Conservation (phyloP, 2,113 vertebrate species). For the Antigone vipio region DNA sequence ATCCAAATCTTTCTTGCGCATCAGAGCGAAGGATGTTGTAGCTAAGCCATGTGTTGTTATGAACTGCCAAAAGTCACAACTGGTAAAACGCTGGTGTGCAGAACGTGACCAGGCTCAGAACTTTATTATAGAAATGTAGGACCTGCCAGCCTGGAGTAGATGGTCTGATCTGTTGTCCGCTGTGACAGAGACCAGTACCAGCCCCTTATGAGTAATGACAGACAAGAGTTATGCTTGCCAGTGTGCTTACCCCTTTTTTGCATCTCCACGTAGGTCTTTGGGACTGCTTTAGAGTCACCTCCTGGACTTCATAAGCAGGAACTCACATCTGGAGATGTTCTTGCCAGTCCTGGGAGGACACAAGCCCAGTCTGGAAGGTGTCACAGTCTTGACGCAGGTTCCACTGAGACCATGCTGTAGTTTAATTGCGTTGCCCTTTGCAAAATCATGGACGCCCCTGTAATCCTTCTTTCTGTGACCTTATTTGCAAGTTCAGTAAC, state of each 20-base stretch:
- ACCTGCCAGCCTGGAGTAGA: background rate
- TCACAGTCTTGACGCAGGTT: rapidly evolving
- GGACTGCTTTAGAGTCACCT: background rate
- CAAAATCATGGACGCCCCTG: background rate
- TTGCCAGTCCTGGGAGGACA: background rate
- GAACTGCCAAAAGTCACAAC: background rate
- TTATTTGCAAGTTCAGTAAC: background rate
- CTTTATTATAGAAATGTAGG: background rate
- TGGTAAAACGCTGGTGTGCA: background rate
- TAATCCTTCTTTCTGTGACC: background rate
- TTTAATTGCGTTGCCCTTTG: background rate
- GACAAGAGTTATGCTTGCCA: background rate
- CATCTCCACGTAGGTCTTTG: background rate
- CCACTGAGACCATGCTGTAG: background rate
- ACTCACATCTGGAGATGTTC: background rate
- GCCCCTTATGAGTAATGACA: background rate
- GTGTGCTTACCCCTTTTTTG: background rate
- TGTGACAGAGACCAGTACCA: background rate
- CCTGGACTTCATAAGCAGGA: background rate
- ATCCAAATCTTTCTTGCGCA: background rate
- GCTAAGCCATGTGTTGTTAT: background rate
- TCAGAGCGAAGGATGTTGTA: background rate
- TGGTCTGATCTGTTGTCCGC: background rate
- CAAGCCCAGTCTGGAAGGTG: background rate
- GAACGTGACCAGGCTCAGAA: background rate